Percentiles rank a stretch among this genome's conserved stretches.
These are phyloP conservation scores for Mesochorus sp. DNA, from an alignment of 2,888 invertebrate species.

Conservation along the genomic window DNA sequence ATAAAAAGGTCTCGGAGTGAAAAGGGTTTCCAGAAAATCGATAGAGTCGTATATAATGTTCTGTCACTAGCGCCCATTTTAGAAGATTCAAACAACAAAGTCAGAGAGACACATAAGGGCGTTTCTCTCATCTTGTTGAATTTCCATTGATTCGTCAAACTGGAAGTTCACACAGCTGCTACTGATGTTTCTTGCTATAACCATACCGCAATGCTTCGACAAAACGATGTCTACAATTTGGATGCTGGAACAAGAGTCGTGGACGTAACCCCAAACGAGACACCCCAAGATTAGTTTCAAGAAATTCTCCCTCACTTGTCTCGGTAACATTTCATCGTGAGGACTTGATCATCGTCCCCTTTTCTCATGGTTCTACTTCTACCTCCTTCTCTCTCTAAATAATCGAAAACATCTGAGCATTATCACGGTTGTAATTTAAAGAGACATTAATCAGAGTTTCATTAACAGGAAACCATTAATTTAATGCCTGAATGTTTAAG, in stretches of 20 bases:
- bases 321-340: constrained; percentile 38
- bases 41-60: too few relatives aligned
- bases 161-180: constrained; percentile 52
- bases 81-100: background rate
- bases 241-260: constrained; percentile 15
- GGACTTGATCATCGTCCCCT: constrained; percentile 35
- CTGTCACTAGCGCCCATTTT: too few relatives aligned
- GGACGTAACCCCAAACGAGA: constrained; percentile 62
- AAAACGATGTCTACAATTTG: background rate
- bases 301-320: constrained; percentile 42
- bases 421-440: constrained; percentile 25
- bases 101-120: constrained; percentile 22
- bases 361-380: constrained; percentile 12
- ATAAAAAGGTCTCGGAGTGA: too few relatives aligned
- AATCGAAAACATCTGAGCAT: constrained; percentile 45
- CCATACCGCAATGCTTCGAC: background rate
- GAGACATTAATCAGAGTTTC: constrained; percentile 1
- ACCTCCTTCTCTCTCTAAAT: constrained; percentile 23
- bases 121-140: constrained; percentile 20
- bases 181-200: constrained; percentile 12
- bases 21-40: too few relatives aligned
- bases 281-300: constrained; percentile 70
- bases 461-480: background rate
- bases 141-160: constrained; percentile 44
- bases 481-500: background rate